phyloP scores from a whole-genome alignment of 2,888 invertebrate genomes.

The Volucella inanis region DNA sequence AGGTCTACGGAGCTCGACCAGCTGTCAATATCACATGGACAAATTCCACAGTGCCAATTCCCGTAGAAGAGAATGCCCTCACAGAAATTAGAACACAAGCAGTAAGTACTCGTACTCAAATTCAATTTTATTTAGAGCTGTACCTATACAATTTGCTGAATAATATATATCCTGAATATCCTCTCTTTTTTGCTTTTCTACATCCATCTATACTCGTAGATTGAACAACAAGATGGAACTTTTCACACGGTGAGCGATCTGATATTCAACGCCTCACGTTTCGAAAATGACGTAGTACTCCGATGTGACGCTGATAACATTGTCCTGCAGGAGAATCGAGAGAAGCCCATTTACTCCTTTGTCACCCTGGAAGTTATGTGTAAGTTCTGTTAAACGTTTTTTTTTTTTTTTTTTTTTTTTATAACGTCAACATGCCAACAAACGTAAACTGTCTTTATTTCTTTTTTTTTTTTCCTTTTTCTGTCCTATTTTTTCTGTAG shows the following conservation, averaged over 20 bases:
- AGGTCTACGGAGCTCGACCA: slow-evolving; percentile 91
- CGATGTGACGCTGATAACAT: slow-evolving; percentile 92
- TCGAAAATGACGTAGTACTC: slow-evolving; percentile 91
- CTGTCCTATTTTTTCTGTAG: slow-evolving; percentile 83
- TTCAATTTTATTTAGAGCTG: neutral
- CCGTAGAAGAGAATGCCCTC: slow-evolving; percentile 79
- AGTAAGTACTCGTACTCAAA: slow-evolving; percentile 81
- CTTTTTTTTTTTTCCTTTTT: slow-evolving; percentile 1
- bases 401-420: too few relatives aligned
- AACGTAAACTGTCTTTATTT: neutral
- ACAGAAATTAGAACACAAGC: slow-evolving; percentile 82
- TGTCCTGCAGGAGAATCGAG: slow-evolving; percentile 88
- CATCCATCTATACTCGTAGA: slow-evolving; percentile 83
- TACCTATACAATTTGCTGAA: neutral
- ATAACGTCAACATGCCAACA: too few relatives aligned
- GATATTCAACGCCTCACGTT: slow-evolving; percentile 91
- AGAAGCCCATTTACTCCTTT: slow-evolving; percentile 89
- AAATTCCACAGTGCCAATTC: slow-evolving; percentile 86
- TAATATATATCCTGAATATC: slow-evolving; percentile 11
- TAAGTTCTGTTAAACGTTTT: slow-evolving; percentile 84
- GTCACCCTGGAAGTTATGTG: slow-evolving; percentile 92
- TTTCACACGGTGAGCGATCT: slow-evolving; percentile 91
- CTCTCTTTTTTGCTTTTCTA: slow-evolving; percentile 12
- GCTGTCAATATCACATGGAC: slow-evolving; percentile 93
- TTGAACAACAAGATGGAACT: slow-evolving; percentile 87